phyloP scores from a whole-genome alignment of 2,113 vertebrate species.

The Microtus pennsylvanicus region DNA sequence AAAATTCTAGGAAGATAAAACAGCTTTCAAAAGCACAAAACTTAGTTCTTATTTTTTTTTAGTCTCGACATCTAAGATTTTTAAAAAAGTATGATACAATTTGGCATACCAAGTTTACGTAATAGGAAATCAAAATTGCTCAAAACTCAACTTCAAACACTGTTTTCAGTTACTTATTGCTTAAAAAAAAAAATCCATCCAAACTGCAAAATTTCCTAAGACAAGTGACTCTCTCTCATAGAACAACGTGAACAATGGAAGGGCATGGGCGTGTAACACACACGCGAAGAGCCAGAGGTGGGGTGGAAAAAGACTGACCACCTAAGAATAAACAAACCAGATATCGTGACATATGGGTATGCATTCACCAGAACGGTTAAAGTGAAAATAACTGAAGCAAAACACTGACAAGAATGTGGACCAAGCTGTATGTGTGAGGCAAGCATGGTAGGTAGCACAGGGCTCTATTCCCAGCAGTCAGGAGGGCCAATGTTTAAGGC shows the following conservation, averaged over 20 bases:
- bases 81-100: conserved; percentile 32
- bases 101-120: conserved; percentile 9
- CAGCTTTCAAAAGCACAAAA: neutral
- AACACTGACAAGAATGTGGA: neutral
- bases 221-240: neutral
- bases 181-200: neutral
- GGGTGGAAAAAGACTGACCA: neutral
- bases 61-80: conserved; percentile 42
- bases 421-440: neutral
- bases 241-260: neutral
- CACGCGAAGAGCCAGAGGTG: neutral
- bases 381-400: conserved; percentile 35
- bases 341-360: neutral
- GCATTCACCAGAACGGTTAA: neutral
- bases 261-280: neutral
- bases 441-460: too few relatives aligned
- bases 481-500: neutral
- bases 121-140: conserved; percentile 66
- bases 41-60: conserved; percentile 28
- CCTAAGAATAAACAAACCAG: conserved; percentile 1
- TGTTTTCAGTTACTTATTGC: conserved; percentile 28
- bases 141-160: conserved; percentile 42
- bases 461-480: neutral
- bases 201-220: conserved; percentile 45
- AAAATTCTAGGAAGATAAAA: conserved; percentile 33